phyloP scores from a whole-genome alignment of 2,888 invertebrate genomes.

The Gnatocerus cornutus region DNA sequence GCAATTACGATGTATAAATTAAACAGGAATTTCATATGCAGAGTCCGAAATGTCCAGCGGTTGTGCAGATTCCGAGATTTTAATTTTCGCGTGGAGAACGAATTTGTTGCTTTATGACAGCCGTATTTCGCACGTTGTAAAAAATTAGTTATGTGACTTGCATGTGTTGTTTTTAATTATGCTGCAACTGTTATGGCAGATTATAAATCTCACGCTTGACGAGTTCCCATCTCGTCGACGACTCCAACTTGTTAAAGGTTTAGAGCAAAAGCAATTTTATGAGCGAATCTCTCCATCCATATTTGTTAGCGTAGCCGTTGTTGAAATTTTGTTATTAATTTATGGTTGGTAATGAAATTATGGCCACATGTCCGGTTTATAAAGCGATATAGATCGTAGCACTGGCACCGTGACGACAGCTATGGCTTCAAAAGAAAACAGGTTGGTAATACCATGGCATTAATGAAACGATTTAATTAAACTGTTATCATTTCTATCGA shows the following conservation, averaged over 20 bases:
- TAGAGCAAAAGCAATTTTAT: constrained; percentile 2
- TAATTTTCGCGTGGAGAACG: constrained; percentile 6
- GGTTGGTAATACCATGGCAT: constrained; percentile 35
- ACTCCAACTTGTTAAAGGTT: constrained; percentile 3
- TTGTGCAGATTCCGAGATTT: background rate
- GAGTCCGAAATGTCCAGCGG: background rate
- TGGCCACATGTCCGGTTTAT: constrained; percentile 39
- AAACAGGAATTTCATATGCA: background rate
- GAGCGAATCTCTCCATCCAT: constrained; percentile 7
- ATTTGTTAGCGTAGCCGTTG: constrained; percentile 20
- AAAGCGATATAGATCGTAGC: constrained; percentile 41
- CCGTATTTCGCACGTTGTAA: constrained; percentile 3
- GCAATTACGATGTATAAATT: background rate
- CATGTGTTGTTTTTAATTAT: constrained; percentile 42
- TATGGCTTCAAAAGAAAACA: constrained; percentile 37
- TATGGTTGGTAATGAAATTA: constrained; percentile 45
- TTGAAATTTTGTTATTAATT: constrained; percentile 48
- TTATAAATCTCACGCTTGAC: constrained; percentile 37
- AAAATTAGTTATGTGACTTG: constrained; percentile 33
- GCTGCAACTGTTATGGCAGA: constrained; percentile 37
- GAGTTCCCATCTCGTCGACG: constrained; percentile 18
- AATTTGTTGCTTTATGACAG: constrained; percentile 18
- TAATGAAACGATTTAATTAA: constrained; percentile 49
- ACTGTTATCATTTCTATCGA: constrained; percentile 42
- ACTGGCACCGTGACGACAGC: constrained; percentile 37